Percentiles rank a stretch among this genome's conserved stretches.
Evolutionary conservation across 1,140 invertebrate species (phyloP).

Genomic region (Brachionus koreanus): DNA sequence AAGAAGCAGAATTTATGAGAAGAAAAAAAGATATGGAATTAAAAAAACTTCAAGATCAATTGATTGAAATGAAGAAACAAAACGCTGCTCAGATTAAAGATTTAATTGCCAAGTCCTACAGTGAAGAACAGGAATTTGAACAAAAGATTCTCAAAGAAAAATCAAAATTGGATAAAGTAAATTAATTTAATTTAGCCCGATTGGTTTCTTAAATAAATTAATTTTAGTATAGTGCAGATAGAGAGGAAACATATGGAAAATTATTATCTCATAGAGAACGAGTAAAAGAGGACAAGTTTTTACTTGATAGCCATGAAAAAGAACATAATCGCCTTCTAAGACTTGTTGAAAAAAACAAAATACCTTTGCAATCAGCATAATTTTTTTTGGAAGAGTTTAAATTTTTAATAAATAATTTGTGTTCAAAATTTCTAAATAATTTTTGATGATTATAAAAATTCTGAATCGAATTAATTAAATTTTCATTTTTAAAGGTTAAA

Average conservation of each 20-base stretch:
- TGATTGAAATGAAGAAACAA: conserved; percentile 49
- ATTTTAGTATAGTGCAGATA: conserved; percentile 50
- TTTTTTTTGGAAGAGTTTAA: neutral
- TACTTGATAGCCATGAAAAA: conserved; percentile 49
- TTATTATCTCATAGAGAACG: conserved; percentile 50
- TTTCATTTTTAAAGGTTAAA: too few relatives aligned
- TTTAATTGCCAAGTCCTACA: conserved; percentile 47
- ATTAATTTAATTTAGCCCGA: neutral
- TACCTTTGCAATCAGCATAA: neutral
- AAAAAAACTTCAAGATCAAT: conserved; percentile 48
- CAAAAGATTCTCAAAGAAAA: conserved; percentile 50
- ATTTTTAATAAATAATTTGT: neutral
- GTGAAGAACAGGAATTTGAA: conserved; percentile 50
- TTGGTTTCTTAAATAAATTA: neutral
- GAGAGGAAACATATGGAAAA: conserved; percentile 51
- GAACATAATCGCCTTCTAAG: conserved; percentile 50
- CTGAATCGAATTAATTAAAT: too few relatives aligned
- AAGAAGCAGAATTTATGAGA: conserved; percentile 52
- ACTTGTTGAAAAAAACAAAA: conserved; percentile 47
- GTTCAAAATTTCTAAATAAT: neutral
- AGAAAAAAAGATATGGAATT: conserved; percentile 53
- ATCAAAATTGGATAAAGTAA: conserved; percentile 53
- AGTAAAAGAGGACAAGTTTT: conserved; percentile 49
- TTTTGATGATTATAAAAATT: too few relatives aligned
- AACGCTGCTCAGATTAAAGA: conserved; percentile 50